Conservation (phyloP, 1,140 invertebrate genomes). For the Sycophila sp. region DNA sequence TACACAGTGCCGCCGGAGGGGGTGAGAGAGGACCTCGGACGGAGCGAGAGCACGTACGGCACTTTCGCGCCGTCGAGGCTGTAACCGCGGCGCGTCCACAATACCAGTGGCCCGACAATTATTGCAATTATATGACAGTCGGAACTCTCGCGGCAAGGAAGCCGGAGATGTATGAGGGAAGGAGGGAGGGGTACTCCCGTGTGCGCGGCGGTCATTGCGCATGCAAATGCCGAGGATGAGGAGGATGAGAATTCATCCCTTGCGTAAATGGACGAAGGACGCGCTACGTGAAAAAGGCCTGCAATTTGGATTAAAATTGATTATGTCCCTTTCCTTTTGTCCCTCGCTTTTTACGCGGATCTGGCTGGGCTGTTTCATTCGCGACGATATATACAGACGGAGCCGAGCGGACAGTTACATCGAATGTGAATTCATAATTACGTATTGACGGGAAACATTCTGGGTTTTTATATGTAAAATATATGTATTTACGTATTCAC, state of each 20-base stretch:
- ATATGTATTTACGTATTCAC: background rate
- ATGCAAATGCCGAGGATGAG: constrained; percentile 53
- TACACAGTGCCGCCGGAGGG: constrained; percentile 45
- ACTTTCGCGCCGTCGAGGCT: background rate
- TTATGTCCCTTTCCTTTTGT: background rate
- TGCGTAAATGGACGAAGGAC: background rate
- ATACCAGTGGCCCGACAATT: constrained; percentile 58
- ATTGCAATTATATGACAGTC: constrained; percentile 60
- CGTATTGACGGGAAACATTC: background rate
- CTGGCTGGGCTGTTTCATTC: background rate
- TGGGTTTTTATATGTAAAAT: background rate
- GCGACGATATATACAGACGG: background rate
- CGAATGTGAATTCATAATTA: background rate
- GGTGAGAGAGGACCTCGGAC: constrained; percentile 47
- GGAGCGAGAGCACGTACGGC: constrained; percentile 1
- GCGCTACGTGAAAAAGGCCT: constrained; percentile 10
- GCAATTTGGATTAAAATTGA: constrained; percentile 29
- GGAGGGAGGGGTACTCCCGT: background rate
- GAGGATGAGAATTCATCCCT: background rate
- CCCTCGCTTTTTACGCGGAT: background rate
- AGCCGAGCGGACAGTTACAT: no score
- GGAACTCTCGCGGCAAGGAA: constrained; percentile 48
- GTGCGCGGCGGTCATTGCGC: constrained; percentile 42
- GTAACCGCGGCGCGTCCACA: constrained; percentile 48
- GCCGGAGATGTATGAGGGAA: background rate